Percentiles rank a stretch among this genome's conserved stretches.
These are phyloP conservation scores for Silvanus unidentatus DNA, from an alignment of 2,888 invertebrate species.

Conservation along the genomic window DNA sequence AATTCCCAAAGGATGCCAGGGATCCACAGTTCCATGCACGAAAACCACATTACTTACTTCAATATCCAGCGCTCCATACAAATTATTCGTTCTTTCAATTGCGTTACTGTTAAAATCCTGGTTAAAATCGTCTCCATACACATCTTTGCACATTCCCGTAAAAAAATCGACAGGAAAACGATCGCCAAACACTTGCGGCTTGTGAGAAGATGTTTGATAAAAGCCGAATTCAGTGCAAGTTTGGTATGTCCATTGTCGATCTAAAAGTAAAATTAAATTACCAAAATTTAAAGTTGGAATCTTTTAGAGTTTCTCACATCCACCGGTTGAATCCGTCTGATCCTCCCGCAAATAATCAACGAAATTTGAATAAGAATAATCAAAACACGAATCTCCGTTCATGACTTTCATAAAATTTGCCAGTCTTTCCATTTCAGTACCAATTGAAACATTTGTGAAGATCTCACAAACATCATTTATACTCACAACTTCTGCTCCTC, in stretches of 20 bases:
- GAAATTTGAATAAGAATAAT: slow-evolving; percentile 74
- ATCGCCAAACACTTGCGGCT: slow-evolving; percentile 63
- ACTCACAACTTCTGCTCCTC: slow-evolving; percentile 62
- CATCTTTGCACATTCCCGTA: slow-evolving; percentile 72
- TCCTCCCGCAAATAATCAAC: slow-evolving; percentile 54
- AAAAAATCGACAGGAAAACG: slow-evolving; percentile 73
- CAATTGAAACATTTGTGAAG: slow-evolving; percentile 57
- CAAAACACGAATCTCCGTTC: slow-evolving; percentile 66
- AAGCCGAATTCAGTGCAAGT: slow-evolving; percentile 96
- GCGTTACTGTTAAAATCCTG: slow-evolving; percentile 55
- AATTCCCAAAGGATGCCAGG: slow-evolving; percentile 79
- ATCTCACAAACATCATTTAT: slow-evolving; percentile 75
- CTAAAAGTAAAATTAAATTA: neutral
- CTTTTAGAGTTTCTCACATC: neutral
- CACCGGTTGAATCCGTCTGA: neutral
- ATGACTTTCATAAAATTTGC: slow-evolving; percentile 61
- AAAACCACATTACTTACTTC: slow-evolving; percentile 69
- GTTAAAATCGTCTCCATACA: slow-evolving; percentile 73
- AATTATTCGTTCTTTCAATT: slow-evolving; percentile 66
- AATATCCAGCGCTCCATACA: slow-evolving; percentile 72
- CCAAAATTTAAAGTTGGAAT: neutral
- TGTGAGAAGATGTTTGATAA: slow-evolving; percentile 79
- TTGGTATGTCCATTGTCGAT: slow-evolving; percentile 87
- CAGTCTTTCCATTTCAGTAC: slow-evolving; percentile 59
- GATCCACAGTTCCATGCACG: slow-evolving; percentile 85